phyloP scores from a whole-genome alignment of 2,113 vertebrate species.

The Cacatua alba region DNA sequence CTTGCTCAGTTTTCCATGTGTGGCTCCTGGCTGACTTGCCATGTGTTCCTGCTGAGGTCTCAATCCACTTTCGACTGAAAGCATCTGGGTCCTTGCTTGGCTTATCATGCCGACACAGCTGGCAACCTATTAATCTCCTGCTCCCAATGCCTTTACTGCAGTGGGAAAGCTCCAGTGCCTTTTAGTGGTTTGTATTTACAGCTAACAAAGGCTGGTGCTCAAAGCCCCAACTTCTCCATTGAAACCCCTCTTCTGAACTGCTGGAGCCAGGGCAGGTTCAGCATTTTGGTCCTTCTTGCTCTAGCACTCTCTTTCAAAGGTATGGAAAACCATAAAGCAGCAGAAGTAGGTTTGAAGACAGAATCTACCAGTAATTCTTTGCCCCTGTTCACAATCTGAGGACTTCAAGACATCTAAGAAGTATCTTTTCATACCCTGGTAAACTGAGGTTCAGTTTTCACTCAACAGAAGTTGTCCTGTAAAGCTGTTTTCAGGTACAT shows the following conservation, averaged over 20 bases:
- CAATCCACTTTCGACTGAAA: neutral
- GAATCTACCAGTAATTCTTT: neutral
- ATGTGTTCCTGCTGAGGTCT: conserved; percentile 13
- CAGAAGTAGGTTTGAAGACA: neutral
- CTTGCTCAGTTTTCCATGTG: neutral
- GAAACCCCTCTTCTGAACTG: neutral
- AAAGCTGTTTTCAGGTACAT: neutral
- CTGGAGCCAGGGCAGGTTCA: neutral
- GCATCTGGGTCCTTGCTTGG: neutral
- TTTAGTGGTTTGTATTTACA: neutral
- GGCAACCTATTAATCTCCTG: conserved; percentile 31
- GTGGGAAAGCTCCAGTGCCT: neutral
- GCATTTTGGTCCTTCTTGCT: neutral
- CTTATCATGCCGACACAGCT: conserved; percentile 15
- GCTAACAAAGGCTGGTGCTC: neutral
- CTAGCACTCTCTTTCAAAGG: neutral
- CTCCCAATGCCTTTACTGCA: neutral
- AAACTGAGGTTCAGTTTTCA: neutral
- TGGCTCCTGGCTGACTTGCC: conserved; percentile 20
- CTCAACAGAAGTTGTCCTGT: neutral
- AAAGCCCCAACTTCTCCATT: neutral
- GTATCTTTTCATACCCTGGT: neutral
- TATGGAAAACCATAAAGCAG: accelerated
- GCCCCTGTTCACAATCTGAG: neutral
- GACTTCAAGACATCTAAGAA: neutral